phyloP scores from a whole-genome alignment of 2,888 invertebrate genomes.

The Cephalotes varians region DNA sequence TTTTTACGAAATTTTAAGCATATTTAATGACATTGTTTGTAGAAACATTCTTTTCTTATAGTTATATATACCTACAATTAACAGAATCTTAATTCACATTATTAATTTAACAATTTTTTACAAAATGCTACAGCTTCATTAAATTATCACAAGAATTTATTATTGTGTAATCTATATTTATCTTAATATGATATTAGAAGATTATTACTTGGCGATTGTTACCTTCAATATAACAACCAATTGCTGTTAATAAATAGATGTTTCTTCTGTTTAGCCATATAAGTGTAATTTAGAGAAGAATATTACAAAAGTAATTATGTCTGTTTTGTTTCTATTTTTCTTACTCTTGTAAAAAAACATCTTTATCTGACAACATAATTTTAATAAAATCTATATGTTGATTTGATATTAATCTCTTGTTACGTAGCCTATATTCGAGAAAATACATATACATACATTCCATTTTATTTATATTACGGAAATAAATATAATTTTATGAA shows the following conservation, averaged over 20 bases:
- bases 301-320: background rate
- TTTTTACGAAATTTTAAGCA: background rate
- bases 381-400: background rate
- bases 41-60: background rate
- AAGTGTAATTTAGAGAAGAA: background rate
- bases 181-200: background rate
- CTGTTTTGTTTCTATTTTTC: background rate
- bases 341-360: background rate
- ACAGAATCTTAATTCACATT: background rate
- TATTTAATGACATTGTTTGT: background rate
- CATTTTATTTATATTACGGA: background rate
- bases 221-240: constrained; percentile 3
- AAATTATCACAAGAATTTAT: background rate
- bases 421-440: background rate
- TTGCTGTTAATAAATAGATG: background rate
- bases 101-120: background rate
- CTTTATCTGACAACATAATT: background rate
- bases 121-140: background rate
- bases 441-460: background rate
- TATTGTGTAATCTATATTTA: no score
- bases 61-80: background rate
- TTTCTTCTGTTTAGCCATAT: background rate
- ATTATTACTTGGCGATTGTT: background rate
- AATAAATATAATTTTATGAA: background rate
- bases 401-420: constrained; percentile 1